phyloP scores from a whole-genome alignment of 2,888 invertebrate species.

The Meiosimyza platycephala region DNA sequence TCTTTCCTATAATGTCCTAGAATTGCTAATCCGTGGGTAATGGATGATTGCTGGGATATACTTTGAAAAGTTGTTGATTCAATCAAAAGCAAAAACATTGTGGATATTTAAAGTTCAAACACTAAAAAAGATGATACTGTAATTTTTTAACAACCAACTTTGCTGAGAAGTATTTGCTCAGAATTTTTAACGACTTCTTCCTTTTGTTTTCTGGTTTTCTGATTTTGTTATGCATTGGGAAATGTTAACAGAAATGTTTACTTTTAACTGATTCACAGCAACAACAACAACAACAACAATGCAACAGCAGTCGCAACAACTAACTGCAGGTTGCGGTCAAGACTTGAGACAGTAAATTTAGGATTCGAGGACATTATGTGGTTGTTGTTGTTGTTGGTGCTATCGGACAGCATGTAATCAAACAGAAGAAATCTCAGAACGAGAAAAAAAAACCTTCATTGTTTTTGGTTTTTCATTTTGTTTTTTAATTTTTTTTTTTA shows the following conservation, averaged over 20 bases:
- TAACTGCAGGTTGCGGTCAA: conserved; percentile 9
- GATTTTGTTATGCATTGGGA: background rate
- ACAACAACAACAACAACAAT: conserved; percentile 1
- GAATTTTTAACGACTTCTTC: background rate
- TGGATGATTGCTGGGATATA: conserved; percentile 2
- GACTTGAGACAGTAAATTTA: background rate
- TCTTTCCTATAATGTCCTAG: too few relatives aligned
- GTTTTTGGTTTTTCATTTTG: background rate
- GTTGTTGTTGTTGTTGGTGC: conserved; percentile 6
- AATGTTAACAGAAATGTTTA: conserved; percentile 22
- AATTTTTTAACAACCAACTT: background rate
- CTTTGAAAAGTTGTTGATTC: background rate
- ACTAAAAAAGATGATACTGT: too few relatives aligned
- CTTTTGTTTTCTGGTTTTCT: too few relatives aligned
- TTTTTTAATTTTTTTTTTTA: background rate
- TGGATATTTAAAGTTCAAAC: background rate
- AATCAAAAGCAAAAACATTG: background rate
- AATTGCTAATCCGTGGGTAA: background rate
- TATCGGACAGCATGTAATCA: conserved; percentile 12
- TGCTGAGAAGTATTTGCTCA: conserved; percentile 20
- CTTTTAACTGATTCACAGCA: conserved; percentile 22
- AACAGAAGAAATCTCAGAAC: conserved; percentile 13
- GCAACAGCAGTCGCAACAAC: background rate
- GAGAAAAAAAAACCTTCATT: background rate
- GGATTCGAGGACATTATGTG: conserved; percentile 29